phyloP scores from a whole-genome alignment of 2,888 invertebrate genomes.

The Drosophila fulvimacula region DNA sequence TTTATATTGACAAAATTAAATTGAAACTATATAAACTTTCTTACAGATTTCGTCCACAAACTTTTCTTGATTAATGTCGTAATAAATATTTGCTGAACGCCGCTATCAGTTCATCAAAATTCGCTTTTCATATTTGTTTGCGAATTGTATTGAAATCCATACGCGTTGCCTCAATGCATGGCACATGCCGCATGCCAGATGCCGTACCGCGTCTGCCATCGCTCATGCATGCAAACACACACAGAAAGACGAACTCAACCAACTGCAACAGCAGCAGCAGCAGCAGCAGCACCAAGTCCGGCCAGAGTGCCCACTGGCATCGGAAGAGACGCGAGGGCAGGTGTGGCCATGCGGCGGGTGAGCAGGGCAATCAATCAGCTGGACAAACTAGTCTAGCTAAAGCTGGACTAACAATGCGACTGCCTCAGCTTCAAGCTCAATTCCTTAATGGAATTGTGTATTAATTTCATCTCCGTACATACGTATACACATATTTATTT shows the following conservation, averaged over 20 bases:
- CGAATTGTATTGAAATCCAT: constrained; percentile 52
- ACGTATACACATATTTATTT: background rate
- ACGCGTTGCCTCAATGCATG: constrained; percentile 33
- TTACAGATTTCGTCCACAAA: background rate
- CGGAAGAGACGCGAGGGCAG: constrained; percentile 3
- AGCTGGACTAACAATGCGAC: constrained; percentile 5
- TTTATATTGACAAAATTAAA: too few species aligned
- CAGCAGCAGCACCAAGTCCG: background rate
- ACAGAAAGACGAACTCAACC: constrained; percentile 14
- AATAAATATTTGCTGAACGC: constrained; percentile 35
- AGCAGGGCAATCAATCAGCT: constrained; percentile 64
- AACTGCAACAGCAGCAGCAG: constrained; percentile 9
- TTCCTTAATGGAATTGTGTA: constrained; percentile 19
- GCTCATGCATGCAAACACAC: constrained; percentile 38
- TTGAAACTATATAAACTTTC: too few species aligned
- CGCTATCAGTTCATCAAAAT: constrained; percentile 50
- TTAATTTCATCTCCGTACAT: constrained; percentile 25
- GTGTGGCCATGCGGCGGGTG: background rate
- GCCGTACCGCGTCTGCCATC: constrained; percentile 33
- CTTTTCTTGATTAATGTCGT: constrained; percentile 40
- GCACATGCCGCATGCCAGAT: constrained; percentile 17
- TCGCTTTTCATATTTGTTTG: constrained; percentile 51
- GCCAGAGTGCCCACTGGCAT: background rate
- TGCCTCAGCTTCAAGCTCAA: background rate
- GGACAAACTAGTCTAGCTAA: constrained; percentile 58